Conservation (phyloP, 2,888 invertebrate species). For the Muschampia staudingeri region DNA sequence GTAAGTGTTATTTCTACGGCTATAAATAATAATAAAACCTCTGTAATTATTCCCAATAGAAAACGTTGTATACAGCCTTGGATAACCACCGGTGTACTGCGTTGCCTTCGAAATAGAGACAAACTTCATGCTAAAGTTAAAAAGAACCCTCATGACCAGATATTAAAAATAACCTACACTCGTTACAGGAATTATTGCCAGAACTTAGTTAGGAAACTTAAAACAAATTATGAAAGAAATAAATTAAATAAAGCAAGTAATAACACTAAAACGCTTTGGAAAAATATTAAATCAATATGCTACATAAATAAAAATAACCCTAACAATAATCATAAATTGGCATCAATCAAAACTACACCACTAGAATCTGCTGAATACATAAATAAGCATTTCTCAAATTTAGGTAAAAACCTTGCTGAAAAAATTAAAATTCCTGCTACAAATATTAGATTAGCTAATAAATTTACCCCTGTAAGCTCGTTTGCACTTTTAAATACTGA, state of each 20-base stretch:
- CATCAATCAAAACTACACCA: background rate
- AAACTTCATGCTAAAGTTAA: too few species aligned
- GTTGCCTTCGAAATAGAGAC: too few species aligned
- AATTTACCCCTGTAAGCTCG: background rate
- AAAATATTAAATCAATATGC: background rate
- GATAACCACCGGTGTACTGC: too few species aligned
- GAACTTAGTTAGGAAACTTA: too few species aligned
- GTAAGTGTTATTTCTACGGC: too few species aligned
- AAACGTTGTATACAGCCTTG: too few species aligned
- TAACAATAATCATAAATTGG: background rate
- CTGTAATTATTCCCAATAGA: too few species aligned
- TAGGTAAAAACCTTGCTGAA: background rate
- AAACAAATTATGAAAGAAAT: too few species aligned
- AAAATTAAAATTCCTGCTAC: background rate
- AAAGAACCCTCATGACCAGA: too few species aligned
- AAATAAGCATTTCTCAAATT: background rate
- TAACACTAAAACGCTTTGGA: background rate
- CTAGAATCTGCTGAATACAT: background rate
- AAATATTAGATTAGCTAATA: background rate
- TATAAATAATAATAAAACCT: too few species aligned
- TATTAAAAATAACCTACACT: too few species aligned
- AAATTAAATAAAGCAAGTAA: background rate
- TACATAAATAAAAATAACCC: background rate
- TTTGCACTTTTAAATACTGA: background rate
- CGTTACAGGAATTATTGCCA: too few species aligned